Conservation (phyloP, 2,888 invertebrate genomes). For the Capitulum mitella region DNA sequence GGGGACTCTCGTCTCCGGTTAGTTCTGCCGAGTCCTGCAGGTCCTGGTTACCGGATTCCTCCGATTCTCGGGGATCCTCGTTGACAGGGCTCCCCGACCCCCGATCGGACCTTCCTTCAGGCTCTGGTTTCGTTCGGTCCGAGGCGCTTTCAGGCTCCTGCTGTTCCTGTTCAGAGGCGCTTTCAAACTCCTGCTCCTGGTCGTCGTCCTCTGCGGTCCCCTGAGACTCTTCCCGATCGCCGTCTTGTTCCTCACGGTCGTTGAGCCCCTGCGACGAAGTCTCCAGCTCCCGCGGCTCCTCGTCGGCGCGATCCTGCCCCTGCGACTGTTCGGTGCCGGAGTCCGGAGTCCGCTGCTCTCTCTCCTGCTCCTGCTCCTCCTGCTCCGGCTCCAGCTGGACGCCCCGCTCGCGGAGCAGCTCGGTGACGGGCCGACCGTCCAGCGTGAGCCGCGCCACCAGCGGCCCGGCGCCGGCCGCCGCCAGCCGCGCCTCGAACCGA, state of each 20-base stretch:
- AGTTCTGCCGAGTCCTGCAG: no score
- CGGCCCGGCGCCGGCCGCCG: background rate
- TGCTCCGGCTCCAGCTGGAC: background rate
- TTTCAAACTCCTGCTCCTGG: background rate
- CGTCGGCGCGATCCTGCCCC: background rate
- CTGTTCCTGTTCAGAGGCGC: background rate
- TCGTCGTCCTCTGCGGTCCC: background rate
- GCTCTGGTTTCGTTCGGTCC: background rate
- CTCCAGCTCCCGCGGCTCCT: no score
- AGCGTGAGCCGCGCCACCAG: background rate
- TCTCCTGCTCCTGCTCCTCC: background rate
- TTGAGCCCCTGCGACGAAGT: no score
- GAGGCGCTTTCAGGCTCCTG: background rate
- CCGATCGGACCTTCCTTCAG: background rate
- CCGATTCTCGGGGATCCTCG: no score
- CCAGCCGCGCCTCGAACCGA: background rate
- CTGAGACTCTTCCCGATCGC: background rate
- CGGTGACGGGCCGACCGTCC: background rate
- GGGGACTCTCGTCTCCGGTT: no score
- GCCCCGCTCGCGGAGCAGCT: background rate
- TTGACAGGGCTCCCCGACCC: no score
- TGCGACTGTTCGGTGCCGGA: background rate
- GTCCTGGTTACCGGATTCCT: no score
- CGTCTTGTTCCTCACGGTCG: no score
- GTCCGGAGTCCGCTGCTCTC: background rate